Base-by-base conservation (phyloP, 2,888 invertebrate genomes). In the Dasypogon diadema region DNA sequence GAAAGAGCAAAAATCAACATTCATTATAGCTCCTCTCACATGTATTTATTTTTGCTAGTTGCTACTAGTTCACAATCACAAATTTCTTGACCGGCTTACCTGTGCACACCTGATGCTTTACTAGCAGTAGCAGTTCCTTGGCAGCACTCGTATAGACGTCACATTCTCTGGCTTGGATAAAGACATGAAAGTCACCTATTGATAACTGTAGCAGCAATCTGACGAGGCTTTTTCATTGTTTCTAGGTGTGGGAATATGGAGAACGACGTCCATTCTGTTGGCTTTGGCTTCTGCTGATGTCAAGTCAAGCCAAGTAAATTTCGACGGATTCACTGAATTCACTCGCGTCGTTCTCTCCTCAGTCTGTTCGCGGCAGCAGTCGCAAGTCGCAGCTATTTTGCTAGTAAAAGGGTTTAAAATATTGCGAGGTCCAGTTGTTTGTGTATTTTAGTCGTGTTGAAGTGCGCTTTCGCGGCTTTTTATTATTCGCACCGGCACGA, bases 361-460 rank as follows among this genome's bases (percentile, higher is more conserved):
- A 68, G 65, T 68, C 48, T 26, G 26, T 24, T 68, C 24, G 48
- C 65, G 48, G 48, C 65, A 68, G 65, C 30, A 46, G 65, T 68
- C n/a, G 65, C 24, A 24, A 65, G n/a, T n/a, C n/a, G n/a, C n/a
- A n/a, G n/a, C n/a, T n/a, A n/a, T n/a, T n/a, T 24, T 10, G 65
- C 22, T 54, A n/a, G 42, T 21, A 21, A 24, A 18, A 22, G 46
- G 24, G 10, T 48, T 68, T n/a, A 24, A 48, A 24, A 5, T 46
- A 48, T 54, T 42, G 12, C 24, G 8, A 10, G 16, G n/a, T 4
- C 42, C 8, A 16, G 24, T 26, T 42, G 46, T 42, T 65, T 14
- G 16, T 37, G 8, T 60, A 18, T 21, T 37, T 37, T 18, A 37
- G 16, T 34, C 22, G 34, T 18, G 16, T 22, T 22, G 58, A n/a